A percentile compares a stretch with the other conserved stretches of the same genome.
phyloP scores from a whole-genome alignment of 2,113 vertebrate genomes.

The Peucedramus taeniatus region DNA sequence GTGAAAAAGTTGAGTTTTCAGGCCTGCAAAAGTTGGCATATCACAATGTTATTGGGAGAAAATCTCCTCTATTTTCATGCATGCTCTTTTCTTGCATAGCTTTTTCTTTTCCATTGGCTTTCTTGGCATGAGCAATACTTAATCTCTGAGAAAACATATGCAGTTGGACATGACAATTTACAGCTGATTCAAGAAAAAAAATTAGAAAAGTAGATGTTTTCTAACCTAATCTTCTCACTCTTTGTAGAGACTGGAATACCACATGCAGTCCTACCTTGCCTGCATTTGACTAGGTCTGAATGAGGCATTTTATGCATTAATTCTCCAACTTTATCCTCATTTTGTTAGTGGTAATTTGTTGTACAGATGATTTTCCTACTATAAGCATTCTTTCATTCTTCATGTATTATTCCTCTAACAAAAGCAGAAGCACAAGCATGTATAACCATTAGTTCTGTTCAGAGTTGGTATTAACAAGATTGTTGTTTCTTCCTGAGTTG shows the following conservation, averaged over 20 bases:
- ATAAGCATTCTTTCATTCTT: neutral
- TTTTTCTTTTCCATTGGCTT: neutral
- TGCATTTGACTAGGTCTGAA: neutral
- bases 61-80: neutral
- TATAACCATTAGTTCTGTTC: neutral
- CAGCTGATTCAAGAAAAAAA: neutral
- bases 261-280: neutral
- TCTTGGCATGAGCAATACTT: conserved; percentile 7
- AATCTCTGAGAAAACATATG: conserved; percentile 23
- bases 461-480: neutral
- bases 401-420: neutral
- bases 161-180: neutral
- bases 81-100: neutral
- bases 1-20: conserved; percentile 4
- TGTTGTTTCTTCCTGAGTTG: neutral
- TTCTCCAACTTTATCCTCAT: neutral
- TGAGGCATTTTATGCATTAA: neutral
- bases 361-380: neutral
- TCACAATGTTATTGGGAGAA: neutral
- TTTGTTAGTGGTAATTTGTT: neutral
- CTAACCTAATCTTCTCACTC: neutral
- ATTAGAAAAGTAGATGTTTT: neutral
- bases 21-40: neutral
- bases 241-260: neutral
- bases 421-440: neutral